Evolutionary conservation across 2,888 invertebrate genomes (phyloP), one percentile per base, ranked within the genome.

Genomic region (Apodemia zela): DNA sequence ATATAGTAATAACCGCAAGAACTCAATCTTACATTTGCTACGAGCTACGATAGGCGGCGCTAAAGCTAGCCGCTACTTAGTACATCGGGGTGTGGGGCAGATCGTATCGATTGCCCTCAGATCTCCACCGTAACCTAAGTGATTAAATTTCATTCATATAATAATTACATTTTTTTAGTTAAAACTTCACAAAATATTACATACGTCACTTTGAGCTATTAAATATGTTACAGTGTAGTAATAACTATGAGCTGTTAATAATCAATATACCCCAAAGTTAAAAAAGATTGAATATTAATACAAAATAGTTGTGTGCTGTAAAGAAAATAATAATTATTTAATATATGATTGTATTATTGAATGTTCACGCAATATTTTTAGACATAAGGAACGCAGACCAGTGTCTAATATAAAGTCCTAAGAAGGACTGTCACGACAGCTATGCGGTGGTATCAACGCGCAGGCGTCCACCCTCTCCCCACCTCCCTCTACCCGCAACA

Each of bases 401-500:
- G 79, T 81, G 78, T 79, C 71, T 63, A 67, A 68, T 61, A 51
- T 75, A 68, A 77, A 80, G 87, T 87, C 90, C 89, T 70, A 73
- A 73, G 67, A 70, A 82, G 89, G 86, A 89, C 87, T 89, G 85
- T 80, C 80, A 80, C 82, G 84, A 81, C 84, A 79, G 84, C 82
- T 80, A 81, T 84, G 85, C 84, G 81, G 87, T 73, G 73, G 57
- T 59, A 49, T 33, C 11, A 61, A n/a, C 73, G 84, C 89, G 90
- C 91, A 89, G 86, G 90, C 90, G 90, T 71, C 77, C 73, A 70
- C 79, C 79, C 74, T 69, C 73, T 70, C 76, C 79, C 71, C 81
- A 78, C 71, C 75, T 75, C 81, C 81, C 42, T 76, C 86, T 75
- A 74, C 90, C 90, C 89, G 90, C 89, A 89, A 90, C 89, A 91